Conservation (phyloP, 1,140 invertebrate genomes). For the Amyelois transitella region DNA sequence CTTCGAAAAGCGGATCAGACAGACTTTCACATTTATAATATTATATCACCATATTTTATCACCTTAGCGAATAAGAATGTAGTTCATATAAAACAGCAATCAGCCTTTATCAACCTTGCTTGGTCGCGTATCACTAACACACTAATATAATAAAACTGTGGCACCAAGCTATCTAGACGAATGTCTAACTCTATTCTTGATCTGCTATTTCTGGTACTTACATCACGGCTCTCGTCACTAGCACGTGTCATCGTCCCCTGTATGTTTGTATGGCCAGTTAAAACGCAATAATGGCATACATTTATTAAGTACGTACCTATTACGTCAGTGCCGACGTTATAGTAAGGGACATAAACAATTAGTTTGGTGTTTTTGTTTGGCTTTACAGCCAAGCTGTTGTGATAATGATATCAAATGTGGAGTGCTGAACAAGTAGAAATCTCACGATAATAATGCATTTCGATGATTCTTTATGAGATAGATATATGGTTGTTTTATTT, state of each 20-base stretch:
- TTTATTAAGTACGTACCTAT: background rate
- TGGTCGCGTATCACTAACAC: too few relatives aligned
- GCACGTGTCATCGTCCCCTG: slow-evolving; percentile 44
- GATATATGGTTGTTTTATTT: too few relatives aligned
- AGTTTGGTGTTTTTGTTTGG: background rate
- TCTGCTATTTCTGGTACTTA: slow-evolving; percentile 1
- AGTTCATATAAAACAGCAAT: too few relatives aligned
- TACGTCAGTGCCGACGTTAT: background rate
- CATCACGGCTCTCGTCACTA: slow-evolving; percentile 38
- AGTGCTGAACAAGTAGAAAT: background rate
- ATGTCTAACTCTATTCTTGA: slow-evolving; percentile 8
- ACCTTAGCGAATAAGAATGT: too few relatives aligned
- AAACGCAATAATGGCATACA: slow-evolving; percentile 6
- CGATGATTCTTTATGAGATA: too few relatives aligned
- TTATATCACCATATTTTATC: too few relatives aligned
- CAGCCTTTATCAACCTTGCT: too few relatives aligned
- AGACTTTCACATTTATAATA: too few relatives aligned
- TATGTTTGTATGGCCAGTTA: slow-evolving; percentile 15
- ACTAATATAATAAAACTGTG: too few relatives aligned
- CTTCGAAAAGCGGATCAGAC: too few relatives aligned
- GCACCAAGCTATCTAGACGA: too few relatives aligned
- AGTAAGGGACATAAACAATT: background rate
- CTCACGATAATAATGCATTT: too few relatives aligned
- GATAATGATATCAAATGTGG: background rate
- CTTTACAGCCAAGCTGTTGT: background rate